Evolutionary conservation across 2,113 vertebrate species (phyloP).

Genomic region (Strix uralensis): DNA sequence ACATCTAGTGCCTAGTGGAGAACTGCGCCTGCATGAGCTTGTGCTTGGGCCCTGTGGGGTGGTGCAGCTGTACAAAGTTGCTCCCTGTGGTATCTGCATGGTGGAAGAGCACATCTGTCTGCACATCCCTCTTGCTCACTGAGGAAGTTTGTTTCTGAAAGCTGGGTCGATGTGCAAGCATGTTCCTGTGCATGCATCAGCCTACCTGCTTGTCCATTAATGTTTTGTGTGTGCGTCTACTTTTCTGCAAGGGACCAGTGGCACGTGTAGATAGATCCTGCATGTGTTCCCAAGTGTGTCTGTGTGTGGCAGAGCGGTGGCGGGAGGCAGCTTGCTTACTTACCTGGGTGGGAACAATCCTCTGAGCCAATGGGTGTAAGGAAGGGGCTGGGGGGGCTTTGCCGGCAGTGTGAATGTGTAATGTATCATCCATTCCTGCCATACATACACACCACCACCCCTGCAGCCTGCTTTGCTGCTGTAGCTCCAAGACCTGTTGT

Average conservation of each 20-base stretch:
- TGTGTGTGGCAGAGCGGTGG: not conserved
- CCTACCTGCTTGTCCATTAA: not conserved
- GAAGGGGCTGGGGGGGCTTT: not conserved
- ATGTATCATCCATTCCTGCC: not conserved
- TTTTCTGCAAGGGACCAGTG: not conserved
- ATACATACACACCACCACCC: not conserved
- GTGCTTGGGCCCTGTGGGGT: not conserved
- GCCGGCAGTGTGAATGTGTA: not conserved
- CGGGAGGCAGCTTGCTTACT: not conserved
- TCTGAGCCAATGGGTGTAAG: not conserved
- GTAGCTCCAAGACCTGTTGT: conserved; percentile 77
- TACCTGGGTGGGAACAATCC: not conserved
- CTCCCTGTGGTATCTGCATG: not conserved
- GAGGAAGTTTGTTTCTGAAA: not conserved
- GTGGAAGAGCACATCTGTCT: not conserved
- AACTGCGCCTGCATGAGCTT: not conserved
- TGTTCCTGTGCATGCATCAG: not conserved
- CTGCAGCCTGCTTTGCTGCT: conserved; percentile 48
- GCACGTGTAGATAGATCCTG: not conserved
- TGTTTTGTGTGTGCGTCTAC: not conserved
- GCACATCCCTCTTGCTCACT: not conserved
- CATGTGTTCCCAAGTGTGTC: not conserved
- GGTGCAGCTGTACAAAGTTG: not conserved
- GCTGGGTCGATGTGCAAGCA: not conserved
- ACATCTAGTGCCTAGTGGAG: not conserved